Evolutionary conservation across 2,888 invertebrate genomes (phyloP).

Genomic region (Coenonympha glycerion): DNA sequence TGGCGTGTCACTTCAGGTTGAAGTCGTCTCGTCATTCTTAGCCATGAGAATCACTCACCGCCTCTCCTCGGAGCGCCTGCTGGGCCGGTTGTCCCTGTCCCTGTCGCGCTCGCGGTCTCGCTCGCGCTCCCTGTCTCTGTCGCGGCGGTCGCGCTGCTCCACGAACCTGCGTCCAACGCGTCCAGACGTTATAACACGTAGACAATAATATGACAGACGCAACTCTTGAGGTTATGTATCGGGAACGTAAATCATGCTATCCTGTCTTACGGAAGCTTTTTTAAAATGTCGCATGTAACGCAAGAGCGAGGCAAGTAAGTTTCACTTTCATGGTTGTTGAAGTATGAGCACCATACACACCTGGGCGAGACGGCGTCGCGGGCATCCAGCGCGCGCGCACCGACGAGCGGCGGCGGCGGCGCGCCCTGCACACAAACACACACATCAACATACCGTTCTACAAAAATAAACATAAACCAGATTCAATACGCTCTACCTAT

Average conservation of each 20-base stretch:
- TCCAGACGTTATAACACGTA: no score
- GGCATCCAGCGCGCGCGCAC: constrained; percentile 46
- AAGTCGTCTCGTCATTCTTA: no score
- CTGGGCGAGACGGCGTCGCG: constrained; percentile 66
- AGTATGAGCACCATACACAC: constrained; percentile 33
- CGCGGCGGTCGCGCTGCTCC: constrained; percentile 40
- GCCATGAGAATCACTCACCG: constrained; percentile 37
- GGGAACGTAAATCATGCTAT: no score
- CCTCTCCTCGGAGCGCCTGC: constrained; percentile 53
- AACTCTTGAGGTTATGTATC: no score
- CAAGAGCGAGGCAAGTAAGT: background rate
- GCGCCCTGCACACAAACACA: background rate
- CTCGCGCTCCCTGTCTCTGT: constrained; percentile 46
- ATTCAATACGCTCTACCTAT: no score
- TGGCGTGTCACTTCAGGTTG: no score
- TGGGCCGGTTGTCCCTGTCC: constrained; percentile 43
- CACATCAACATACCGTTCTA: no score
- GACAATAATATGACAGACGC: no score
- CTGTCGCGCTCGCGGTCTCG: constrained; percentile 36
- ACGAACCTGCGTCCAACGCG: constrained; percentile 53
- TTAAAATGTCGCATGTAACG: background rate
- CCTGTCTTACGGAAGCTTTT: no score
- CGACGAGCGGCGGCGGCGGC: constrained; percentile 32
- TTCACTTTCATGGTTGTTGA: background rate
- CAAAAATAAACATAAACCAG: no score